Percentiles rank a stretch among this genome's conserved stretches.
Evolutionary conservation across 1,140 invertebrate species (phyloP).

Genomic region (Drosophila rhopaloa): DNA sequence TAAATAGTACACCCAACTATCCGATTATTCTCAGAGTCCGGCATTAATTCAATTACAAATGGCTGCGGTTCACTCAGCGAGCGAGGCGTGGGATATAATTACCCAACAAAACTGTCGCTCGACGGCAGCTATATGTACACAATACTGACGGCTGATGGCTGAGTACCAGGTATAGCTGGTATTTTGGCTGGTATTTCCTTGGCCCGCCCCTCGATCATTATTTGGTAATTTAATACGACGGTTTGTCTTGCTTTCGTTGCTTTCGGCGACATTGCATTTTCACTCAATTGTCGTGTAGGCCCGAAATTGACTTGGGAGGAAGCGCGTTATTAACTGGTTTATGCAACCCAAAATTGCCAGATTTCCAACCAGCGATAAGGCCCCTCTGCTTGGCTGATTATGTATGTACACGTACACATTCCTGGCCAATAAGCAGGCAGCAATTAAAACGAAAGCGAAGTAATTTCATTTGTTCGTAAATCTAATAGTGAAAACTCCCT

Average conservation of each 20-base stretch:
- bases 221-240: constrained; percentile 84
- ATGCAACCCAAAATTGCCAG: constrained; percentile 82
- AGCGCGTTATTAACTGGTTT: constrained; percentile 83
- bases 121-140: constrained; percentile 4
- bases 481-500: constrained; percentile 75
- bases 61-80: constrained; percentile 53
- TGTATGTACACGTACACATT: constrained; percentile 14
- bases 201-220: constrained; percentile 42
- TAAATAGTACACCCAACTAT: constrained; percentile 49
- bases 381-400: constrained; percentile 48
- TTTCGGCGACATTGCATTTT: constrained; percentile 69
- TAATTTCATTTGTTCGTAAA: constrained; percentile 82
- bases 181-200: constrained; percentile 26
- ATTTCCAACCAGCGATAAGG: constrained; percentile 68
- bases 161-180: constrained; percentile 14
- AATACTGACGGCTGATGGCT: constrained; percentile 14
- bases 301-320: constrained; percentile 79
- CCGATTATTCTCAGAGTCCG: constrained; percentile 26
- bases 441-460: constrained; percentile 82
- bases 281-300: constrained; percentile 73
- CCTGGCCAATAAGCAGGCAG: constrained; percentile 65
- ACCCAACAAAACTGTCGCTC: constrained; percentile 41
- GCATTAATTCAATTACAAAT: constrained; percentile 83
- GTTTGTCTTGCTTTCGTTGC: constrained; percentile 79
- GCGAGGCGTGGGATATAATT: constrained; percentile 78